Evolutionary conservation across 2,888 invertebrate genomes (phyloP), one percentile per base, ranked within the genome.

Genomic region (Opisthograptis luteolata): DNA sequence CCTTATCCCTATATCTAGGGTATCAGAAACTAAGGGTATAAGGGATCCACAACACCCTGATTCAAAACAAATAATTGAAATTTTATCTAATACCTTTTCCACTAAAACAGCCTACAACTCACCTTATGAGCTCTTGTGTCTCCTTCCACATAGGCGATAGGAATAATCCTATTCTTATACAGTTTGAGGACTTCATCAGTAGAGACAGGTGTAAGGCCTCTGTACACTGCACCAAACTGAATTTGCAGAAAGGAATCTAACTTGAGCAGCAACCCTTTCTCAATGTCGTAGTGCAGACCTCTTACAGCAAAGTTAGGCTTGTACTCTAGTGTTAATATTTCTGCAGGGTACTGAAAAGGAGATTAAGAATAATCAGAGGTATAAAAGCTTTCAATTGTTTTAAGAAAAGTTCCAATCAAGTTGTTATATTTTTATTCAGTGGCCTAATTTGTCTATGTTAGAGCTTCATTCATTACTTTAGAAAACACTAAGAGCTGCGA

Each of bases 211-310:
- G 95, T 95, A 9, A 96, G 83, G 1, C 98, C 98, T 65, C 96
- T 91, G 81, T 97, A 98, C 0, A 98, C 98, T 0, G 98, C 95
- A 34, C 98, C 99, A 77, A 97, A 93, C 82, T 99, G 99, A 62
- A 99, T 98, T 93, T 99, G 98, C 62, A 98, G 93, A 82, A 98
- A 99, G 1, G 98, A 97, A 86, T 99, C 99, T 66, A 99, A 92
- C 82, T 99, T 99, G 66, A 99, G 91, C 14, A 99, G 91, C 8
- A 98, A 88, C 2, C 99, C 98, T 86, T 98, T 97, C 82, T 97
- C 96, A 73, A 98, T 96, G 79, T 99, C 99, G 91, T 98, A 99
- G 86, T 99, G 99, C n/a, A 99, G 92, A 22, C 99, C 99, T 56
- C 99, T 93, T 0, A 99, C 97, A 9, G 98, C 98, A 92, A 98